A percentile compares a stretch with the other conserved stretches of the same genome.
These are phyloP conservation scores for Nephrocerus scutellatus DNA, from an alignment of 2,888 invertebrate genomes.

Conservation along the genomic window DNA sequence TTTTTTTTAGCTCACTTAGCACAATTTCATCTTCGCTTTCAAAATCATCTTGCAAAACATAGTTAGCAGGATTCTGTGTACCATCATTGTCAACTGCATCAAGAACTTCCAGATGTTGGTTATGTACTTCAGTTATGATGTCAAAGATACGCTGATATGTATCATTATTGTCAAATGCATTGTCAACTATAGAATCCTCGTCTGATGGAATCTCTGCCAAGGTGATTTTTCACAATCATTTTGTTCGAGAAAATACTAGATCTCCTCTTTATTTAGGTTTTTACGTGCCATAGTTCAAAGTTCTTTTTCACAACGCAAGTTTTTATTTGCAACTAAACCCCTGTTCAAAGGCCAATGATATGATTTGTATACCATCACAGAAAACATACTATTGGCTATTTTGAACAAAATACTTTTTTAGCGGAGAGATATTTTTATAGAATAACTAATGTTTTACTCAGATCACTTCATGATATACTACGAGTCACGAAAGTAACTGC, in stretches of 20 bases:
- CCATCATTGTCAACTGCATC: not conserved
- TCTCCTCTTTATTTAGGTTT: too few relatives aligned
- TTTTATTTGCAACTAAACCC: too few relatives aligned
- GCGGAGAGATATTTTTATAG: not conserved
- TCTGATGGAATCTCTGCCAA: too few relatives aligned
- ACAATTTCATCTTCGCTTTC: slow-evolving; percentile 4
- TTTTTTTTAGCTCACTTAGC: slow-evolving; percentile 1
- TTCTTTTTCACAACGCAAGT: too few relatives aligned
- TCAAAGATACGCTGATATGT: slow-evolving; percentile 2
- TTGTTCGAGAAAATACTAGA: not conserved
- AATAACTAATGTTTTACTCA: not conserved
- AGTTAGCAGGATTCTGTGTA: slow-evolving; percentile 1
- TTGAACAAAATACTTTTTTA: not conserved
- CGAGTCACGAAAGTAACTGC: not conserved
- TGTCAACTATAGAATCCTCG: too few relatives aligned
- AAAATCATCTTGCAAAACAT: slow-evolving; percentile 2
- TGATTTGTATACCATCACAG: slow-evolving; percentile 3
- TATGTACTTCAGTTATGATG: not conserved
- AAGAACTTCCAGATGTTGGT: not conserved
- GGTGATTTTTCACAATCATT: not conserved
- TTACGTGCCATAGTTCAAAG: not conserved
- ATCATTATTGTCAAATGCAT: not conserved
- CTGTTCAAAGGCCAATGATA: not conserved
- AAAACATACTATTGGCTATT: not conserved
- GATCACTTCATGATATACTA: not conserved